These are phyloP conservation scores for Amorpha juglandis DNA, from an alignment of 2,888 invertebrate genomes.

Conservation along the genomic window DNA sequence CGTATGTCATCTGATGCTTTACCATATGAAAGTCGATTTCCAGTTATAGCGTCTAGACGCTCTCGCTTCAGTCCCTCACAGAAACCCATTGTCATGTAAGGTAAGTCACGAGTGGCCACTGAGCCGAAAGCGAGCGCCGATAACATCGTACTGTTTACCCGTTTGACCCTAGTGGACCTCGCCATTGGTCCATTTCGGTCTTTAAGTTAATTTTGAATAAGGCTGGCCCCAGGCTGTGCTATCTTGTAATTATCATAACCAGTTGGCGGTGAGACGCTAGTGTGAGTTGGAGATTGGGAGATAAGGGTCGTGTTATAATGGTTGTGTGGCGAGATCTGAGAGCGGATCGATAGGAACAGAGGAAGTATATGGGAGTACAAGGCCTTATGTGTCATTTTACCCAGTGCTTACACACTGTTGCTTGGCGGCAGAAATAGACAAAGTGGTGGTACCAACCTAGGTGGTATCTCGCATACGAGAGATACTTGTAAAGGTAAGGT, in stretches of 20 bases:
- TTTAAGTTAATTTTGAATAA: constrained; percentile 32
- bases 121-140: constrained; percentile 74
- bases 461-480: too few species aligned
- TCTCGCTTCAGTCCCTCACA: constrained; percentile 42
- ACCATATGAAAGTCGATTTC: not conserved
- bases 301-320: not conserved
- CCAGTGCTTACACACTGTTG: too few species aligned
- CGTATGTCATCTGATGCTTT: too few species aligned
- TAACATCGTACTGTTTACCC: constrained; percentile 77
- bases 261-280: not conserved
- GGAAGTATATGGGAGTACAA: too few species aligned
- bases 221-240: not conserved
- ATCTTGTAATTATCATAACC: constrained; percentile 23
- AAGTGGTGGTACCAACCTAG: too few species aligned
- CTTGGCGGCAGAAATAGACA: too few species aligned
- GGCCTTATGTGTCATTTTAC: too few species aligned
- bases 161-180: constrained; percentile 67
- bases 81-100: constrained; percentile 61
- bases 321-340: too few species aligned
- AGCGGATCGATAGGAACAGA: too few species aligned
- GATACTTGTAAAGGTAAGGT: too few species aligned
- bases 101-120: constrained; percentile 81
- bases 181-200: constrained; percentile 60
- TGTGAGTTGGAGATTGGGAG: not conserved
- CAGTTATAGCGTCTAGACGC: constrained; percentile 6